These are phyloP conservation scores for Acanthosepion pharaonis DNA, from an alignment of 2,888 invertebrate genomes.

Conservation along the genomic window DNA sequence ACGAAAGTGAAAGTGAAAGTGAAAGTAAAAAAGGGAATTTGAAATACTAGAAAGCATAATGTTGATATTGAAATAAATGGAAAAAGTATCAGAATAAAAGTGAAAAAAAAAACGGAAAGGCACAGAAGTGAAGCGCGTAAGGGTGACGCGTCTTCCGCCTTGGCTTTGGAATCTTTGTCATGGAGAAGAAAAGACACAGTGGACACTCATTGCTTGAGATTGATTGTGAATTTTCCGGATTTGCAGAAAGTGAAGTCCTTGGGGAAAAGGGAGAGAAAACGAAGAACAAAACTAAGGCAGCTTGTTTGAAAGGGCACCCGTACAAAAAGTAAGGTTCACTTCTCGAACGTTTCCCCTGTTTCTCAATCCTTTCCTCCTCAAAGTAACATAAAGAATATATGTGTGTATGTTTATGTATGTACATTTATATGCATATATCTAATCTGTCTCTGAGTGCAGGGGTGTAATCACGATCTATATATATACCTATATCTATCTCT, in stretches of 20 bases:
- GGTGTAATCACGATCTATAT: too few relatives aligned
- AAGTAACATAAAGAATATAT: background rate
- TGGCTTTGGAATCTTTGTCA: background rate
- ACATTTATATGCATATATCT: background rate
- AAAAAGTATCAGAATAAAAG: background rate
- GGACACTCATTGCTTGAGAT: constrained; percentile 20
- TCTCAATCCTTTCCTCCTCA: background rate
- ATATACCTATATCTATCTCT: too few relatives aligned
- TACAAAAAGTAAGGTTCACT: constrained; percentile 2
- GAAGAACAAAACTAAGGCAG: background rate
- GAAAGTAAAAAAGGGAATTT: background rate
- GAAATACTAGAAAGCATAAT: background rate
- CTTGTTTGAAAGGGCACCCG: constrained; percentile 1
- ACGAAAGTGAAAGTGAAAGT: constrained; percentile 1
- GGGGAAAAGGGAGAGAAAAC: background rate
- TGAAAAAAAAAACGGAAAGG: background rate
- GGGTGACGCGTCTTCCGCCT: background rate
- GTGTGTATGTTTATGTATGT: background rate
- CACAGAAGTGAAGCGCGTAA: background rate
- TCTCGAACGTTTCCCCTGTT: background rate
- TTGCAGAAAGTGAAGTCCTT: background rate
- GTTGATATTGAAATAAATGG: background rate
- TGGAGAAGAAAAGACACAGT: constrained; percentile 4
- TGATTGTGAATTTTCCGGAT: constrained; percentile 22
- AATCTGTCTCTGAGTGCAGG: too few relatives aligned